These are phyloP conservation scores for human DNA, from an alignment of 2,113 vertebrate genomes.

Conservation along the genomic window GRCh38 chr13:34405001-34405500, in stretches of 20 bases:
- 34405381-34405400: neutral
- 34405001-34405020: neutral
- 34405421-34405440: neutral
- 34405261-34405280: neutral
- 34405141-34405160: neutral
- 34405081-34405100: neutral
- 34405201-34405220: neutral
- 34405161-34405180: neutral
- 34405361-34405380: neutral
- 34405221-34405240: neutral
- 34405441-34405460: neutral
- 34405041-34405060: neutral
- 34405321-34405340: neutral
- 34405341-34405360: neutral
- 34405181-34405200: neutral
- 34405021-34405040: neutral
- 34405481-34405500: neutral
- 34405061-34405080: neutral
- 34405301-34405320: neutral
- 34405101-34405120: neutral
- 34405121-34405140: neutral
- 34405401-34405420: neutral
- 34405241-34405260: neutral
- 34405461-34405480: neutral
- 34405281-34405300: neutral